Base-by-base conservation (phyloP, 1,140 invertebrate species). In the Trissolcus basalis region DNA sequence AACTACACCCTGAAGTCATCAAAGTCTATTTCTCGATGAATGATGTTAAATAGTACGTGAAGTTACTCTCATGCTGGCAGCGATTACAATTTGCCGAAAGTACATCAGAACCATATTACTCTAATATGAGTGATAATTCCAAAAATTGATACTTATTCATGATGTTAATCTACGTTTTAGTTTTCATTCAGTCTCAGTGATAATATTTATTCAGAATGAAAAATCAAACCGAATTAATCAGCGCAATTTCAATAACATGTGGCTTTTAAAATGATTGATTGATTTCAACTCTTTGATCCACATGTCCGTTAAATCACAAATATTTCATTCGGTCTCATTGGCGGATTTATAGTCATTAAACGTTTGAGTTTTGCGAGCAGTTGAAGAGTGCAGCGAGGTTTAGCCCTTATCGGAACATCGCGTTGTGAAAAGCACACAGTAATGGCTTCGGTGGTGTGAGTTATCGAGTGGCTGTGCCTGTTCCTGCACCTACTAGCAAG, bases 381-480 rank as follows among this genome's bases (percentile, higher is more conserved):
- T 61, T 35, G 41, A 51, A 48, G 67, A 43, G 15, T 47, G 13
- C 19, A 50, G 19, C 35, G 14, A n/a, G 16, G 47, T 53, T 49
- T 36, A 14, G 16, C 7, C 39, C 63, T 78, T 68, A 60, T 63
- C 74, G 49, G 39, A 47, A 43, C 43, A 44, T 35, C 47, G 56
- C 19, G 49, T 64, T 27, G 45, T 63, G 74, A 71, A 71, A 71
- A 65, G 75, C 49, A 65, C 44, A 58, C 39, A 64, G 59, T 78
- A 78, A 78, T 78, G 58, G 69, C 55, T 73, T 72, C 53, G 63
- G 63, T 65, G 64, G 44, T 69, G 48, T 65, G 16, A 36, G 59
- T 65, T 65, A 78, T 73, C 59, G 54, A 77, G 69, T 65, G 60
- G 19, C 59, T 70, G 45, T 39, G 45, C 33, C 35, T 44, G 48